Percentiles rank a stretch among this genome's conserved stretches.
Conservation (phyloP, 2,888 invertebrate species). For the Spilosoma lubricipeda region DNA sequence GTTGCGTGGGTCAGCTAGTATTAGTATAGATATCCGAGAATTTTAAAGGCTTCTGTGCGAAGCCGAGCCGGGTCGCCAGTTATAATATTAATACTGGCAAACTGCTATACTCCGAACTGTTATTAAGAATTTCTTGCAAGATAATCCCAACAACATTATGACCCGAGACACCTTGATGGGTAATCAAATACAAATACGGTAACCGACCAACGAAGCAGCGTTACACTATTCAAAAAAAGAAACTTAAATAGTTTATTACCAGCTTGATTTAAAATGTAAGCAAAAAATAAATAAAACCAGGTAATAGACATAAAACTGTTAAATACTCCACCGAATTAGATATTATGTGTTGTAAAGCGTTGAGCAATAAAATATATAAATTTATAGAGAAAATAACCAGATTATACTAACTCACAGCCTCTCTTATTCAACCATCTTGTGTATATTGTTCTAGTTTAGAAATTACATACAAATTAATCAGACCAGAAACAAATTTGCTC, state of each 20-base stretch:
- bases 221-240: neutral
- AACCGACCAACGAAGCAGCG: too few relatives aligned
- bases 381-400: slow-evolving; percentile 2
- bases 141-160: too few relatives aligned
- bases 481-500: neutral
- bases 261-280: neutral
- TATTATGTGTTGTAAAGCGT: neutral
- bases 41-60: too few relatives aligned
- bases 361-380: neutral
- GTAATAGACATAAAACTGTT: neutral
- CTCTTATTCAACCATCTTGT: neutral
- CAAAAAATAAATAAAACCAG: neutral
- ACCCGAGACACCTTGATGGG: too few relatives aligned
- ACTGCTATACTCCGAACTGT: too few relatives aligned
- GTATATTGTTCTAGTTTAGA: neutral
- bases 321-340: neutral
- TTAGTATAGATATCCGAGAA: too few relatives aligned
- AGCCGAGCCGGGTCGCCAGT: too few relatives aligned
- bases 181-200: too few relatives aligned
- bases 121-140: too few relatives aligned
- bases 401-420: neutral
- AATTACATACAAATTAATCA: neutral
- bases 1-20: too few relatives aligned
- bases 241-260: neutral
- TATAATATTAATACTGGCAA: too few relatives aligned